Evolutionary conservation across 2,888 invertebrate species (phyloP), one percentile per base, ranked within the genome.

Genomic region (Caenorhabditis doughertyi): DNA sequence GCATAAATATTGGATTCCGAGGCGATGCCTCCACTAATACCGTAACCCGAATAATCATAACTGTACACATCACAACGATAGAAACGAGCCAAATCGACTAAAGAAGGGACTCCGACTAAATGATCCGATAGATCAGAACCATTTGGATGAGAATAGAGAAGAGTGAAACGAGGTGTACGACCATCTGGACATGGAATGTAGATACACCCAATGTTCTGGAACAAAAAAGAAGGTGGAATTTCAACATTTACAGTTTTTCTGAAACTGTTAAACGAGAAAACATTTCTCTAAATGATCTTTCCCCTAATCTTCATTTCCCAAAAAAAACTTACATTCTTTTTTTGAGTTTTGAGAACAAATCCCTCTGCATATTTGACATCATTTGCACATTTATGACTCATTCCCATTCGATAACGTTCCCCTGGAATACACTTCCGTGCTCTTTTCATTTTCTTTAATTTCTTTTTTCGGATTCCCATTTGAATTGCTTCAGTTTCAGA

Each of bases 1-100:
- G 85, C 80, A 58, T 85, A 88, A 51, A 87, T 51, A 42, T 86
- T 86, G 8, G 42, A 35, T 58, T 89, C 89, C 9, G 58, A 79
- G 1, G 87, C 77, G 4, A 71, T 29, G 4, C 89, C 89, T 0
- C 81, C 73, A 68, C 87, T 87, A 39, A 89, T 81, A 1, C 89
- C 89, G 73, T 87, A 89, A 23, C 89, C 89, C 29, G 84, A 79
- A 77, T 89, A 89, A 70, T 89, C 89, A 74, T 87, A 89, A 42
- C 85, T 79, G 60, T 87, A 81, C 7, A 89, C 84, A 47, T 89
- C 86, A 56, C 87, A 87, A 39, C 84, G 55, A 39, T 86, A 85
- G 79, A 85, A 89, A 9, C 79, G 47, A 1, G 87, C 85, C 39
- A 87, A 51, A 53, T 87, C 87, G 13, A 56, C 25, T 5, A 87